A percentile compares a stretch with the other conserved stretches of the same genome.
phyloP scores from a whole-genome alignment of 2,888 invertebrate species.

The Leptopilina drosophilae region DNA sequence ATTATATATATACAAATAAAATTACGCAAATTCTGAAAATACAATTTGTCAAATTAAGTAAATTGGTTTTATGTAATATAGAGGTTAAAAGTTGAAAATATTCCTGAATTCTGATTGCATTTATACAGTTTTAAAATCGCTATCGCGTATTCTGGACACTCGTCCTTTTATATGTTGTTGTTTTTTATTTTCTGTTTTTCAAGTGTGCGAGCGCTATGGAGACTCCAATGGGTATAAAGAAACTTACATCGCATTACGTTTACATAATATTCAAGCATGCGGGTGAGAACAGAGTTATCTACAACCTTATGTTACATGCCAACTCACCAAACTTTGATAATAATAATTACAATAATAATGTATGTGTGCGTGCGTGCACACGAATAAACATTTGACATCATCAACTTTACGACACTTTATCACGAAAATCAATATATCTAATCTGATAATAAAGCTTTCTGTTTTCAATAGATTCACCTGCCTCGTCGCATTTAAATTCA shows the following conservation, averaged over 20 bases:
- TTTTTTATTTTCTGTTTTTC: neutral
- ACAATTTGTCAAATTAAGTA: neutral
- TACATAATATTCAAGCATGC: slow-evolving; percentile 34
- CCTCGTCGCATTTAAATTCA: slow-evolving; percentile 1
- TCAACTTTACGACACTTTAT: neutral
- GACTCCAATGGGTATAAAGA: neutral
- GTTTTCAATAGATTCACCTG: slow-evolving; percentile 11
- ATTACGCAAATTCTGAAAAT: neutral
- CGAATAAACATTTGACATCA: neutral
- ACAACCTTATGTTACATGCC: slow-evolving; percentile 28
- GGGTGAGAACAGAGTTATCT: slow-evolving; percentile 25
- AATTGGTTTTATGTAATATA: slow-evolving; percentile 6
- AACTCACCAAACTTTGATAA: slow-evolving; percentile 27
- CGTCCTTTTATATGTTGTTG: neutral
- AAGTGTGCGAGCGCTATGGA: neutral
- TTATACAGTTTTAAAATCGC: neutral
- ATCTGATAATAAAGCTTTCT: slow-evolving; percentile 24
- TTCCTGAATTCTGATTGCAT: neutral
- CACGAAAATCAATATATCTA: slow-evolving; percentile 26
- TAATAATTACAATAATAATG: neutral
- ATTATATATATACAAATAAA: neutral
- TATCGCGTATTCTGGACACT: slow-evolving; percentile 25
- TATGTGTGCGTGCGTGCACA: neutral
- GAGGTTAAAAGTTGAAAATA: neutral
- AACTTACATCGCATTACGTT: slow-evolving; percentile 8